Conservation (phyloP, 2,113 vertebrate species). For the Mola mola region DNA sequence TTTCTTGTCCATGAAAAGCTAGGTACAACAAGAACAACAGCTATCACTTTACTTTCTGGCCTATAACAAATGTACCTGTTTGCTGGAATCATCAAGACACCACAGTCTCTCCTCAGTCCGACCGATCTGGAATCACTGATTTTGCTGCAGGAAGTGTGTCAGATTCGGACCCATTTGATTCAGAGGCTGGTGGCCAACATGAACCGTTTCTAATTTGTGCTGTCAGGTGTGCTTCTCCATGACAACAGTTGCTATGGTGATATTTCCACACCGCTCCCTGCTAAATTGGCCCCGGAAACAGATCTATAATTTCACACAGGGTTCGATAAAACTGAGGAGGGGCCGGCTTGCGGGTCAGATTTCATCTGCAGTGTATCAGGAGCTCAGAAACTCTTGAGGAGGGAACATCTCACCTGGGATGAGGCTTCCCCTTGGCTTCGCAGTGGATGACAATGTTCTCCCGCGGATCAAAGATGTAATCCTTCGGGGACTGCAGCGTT, state of each 20-base stretch:
- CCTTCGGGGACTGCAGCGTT: slow-evolving; percentile 93
- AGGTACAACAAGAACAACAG: not conserved
- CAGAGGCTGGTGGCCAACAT: not conserved
- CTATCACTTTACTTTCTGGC: not conserved
- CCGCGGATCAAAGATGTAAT: slow-evolving; percentile 96
- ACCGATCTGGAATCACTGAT: slow-evolving; percentile 7
- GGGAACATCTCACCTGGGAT: slow-evolving; percentile 86
- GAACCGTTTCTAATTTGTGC: slow-evolving; percentile 20
- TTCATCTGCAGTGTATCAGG: too few species aligned
- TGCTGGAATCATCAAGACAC: too few species aligned
- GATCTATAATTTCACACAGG: slow-evolving; percentile 14
- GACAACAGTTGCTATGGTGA: slow-evolving; percentile 51
- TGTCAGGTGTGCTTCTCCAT: slow-evolving; percentile 42
- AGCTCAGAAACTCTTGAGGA: too few species aligned
- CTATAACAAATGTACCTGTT: too few species aligned
- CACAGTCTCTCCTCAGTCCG: too few species aligned
- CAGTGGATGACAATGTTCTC: slow-evolving; percentile 97
- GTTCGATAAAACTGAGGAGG: too few species aligned
- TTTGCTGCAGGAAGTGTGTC: slow-evolving; percentile 1
- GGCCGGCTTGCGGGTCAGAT: too few species aligned
- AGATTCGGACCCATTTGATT: too few species aligned
- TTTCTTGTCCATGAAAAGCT: slow-evolving; percentile 98
- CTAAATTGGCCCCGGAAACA: slow-evolving; percentile 17
- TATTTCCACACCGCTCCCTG: slow-evolving; percentile 32
- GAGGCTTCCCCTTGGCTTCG: slow-evolving; percentile 96